These are phyloP conservation scores for Sturnus vulgaris DNA, from an alignment of 2,113 vertebrate genomes.

Conservation along the genomic window DNA sequence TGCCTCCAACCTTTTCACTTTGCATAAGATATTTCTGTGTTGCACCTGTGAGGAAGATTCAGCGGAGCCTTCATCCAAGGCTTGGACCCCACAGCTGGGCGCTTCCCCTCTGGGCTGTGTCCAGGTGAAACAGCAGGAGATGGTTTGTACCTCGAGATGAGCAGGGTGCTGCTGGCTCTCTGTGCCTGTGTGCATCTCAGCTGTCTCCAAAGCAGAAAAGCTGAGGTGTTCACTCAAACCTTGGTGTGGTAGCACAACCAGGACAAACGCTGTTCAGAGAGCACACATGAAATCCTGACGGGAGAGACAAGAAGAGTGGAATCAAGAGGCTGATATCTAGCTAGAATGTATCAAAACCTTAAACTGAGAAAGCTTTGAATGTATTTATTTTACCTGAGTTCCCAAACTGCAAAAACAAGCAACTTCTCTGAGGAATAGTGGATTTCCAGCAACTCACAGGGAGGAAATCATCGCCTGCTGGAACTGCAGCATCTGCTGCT, in stretches of 20 bases:
- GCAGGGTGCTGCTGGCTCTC: neutral
- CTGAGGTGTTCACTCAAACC: neutral
- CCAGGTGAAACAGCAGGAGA: neutral
- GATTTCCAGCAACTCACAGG: neutral
- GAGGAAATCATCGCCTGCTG: neutral
- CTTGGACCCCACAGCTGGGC: neutral
- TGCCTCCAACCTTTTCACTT: neutral
- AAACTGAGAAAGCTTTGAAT: neutral
- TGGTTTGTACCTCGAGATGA: neutral
- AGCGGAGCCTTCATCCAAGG: accelerated
- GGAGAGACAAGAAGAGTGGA: neutral
- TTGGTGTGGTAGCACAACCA: accelerated
- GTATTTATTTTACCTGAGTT: neutral
- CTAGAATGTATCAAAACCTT: neutral
- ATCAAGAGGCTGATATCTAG: neutral
- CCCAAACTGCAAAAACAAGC: neutral
- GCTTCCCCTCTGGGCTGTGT: neutral
- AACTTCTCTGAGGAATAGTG: neutral
- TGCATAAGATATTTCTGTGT: neutral
- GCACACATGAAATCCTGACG: neutral
- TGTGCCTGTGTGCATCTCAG: accelerated
- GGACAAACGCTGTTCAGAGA: neutral
- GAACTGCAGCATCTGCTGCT: neutral
- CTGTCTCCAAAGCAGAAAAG: neutral
- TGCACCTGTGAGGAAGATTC: neutral